Percentiles rank a stretch among this genome's conserved stretches.
phyloP scores from a whole-genome alignment of 2,797 vertebrate genomes.

The Leptatherina wallacei region DNA sequence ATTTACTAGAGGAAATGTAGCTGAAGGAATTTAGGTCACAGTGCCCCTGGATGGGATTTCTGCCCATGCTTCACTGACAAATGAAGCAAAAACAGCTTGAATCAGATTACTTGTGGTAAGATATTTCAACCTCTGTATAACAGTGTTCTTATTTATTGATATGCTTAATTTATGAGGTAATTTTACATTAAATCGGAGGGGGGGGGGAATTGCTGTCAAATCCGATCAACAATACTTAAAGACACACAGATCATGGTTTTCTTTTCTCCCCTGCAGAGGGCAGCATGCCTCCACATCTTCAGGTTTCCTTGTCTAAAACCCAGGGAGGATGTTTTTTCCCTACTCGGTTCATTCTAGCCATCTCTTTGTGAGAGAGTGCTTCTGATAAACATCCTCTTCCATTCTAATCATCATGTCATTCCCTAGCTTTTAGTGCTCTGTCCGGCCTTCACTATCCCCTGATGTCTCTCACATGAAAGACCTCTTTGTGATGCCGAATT shows the following conservation, averaged over 20 bases:
- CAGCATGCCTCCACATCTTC: constrained; percentile 76
- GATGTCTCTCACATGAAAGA: constrained; percentile 82
- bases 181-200: constrained; percentile 30
- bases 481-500: constrained; percentile 81
- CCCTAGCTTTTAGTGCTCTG: constrained; percentile 80
- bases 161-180: constrained; percentile 44
- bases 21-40: constrained; percentile 73
- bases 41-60: constrained; percentile 57
- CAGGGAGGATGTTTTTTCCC: constrained; percentile 60
- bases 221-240: constrained; percentile 27
- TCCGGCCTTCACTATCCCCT: constrained; percentile 77
- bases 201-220: constrained; percentile 26
- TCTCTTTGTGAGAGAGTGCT: constrained; percentile 80
- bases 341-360: constrained; percentile 63
- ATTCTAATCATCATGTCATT: constrained; percentile 84
- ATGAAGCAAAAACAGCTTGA: constrained; percentile 52
- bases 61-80: constrained; percentile 50
- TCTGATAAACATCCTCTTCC: constrained; percentile 80
- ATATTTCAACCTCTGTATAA: constrained; percentile 37
- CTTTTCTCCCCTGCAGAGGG: constrained; percentile 76
- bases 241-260: constrained; percentile 3
- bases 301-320: constrained; percentile 23
- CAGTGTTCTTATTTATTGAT: constrained; percentile 36
- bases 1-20: constrained; percentile 70
- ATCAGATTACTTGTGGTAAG: constrained; percentile 44